These are phyloP conservation scores for Luscinia megarhynchos DNA, from an alignment of 2,797 vertebrate species.

Conservation along the genomic window DNA sequence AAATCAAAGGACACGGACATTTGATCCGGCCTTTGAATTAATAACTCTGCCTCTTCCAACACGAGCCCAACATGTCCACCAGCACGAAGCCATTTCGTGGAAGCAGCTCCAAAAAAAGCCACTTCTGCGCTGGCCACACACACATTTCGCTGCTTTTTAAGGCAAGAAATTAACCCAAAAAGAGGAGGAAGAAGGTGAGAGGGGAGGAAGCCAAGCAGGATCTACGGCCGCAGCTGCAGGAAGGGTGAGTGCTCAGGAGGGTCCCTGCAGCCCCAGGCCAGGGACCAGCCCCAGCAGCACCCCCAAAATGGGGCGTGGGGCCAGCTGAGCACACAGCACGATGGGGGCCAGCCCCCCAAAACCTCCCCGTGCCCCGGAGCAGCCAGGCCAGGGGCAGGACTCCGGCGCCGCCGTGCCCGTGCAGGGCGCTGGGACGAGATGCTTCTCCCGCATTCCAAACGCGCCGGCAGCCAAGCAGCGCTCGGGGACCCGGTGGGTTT, in stretches of 20 bases:
- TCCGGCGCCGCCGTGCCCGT: rapidly evolving
- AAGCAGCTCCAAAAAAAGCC: neutral
- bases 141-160: rapidly evolving
- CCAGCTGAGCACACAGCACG: neutral
- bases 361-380: neutral
- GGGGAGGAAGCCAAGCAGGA: neutral
- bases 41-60: neutral
- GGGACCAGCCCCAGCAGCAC: neutral
- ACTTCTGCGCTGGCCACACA: neutral
- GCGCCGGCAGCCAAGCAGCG: neutral
- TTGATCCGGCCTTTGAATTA: neutral
- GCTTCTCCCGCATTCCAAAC: neutral
- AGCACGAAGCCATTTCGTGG: neutral
- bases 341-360: rapidly evolving
- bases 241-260: neutral
- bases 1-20: constrained; percentile 26
- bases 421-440: neutral
- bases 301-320: rapidly evolving
- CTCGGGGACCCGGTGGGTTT: rapidly evolving
- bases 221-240: neutral
- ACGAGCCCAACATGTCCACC: neutral
- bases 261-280: neutral
- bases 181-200: rapidly evolving
- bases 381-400: neutral
- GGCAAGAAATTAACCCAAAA: neutral